Percentiles rank a stretch among this genome's conserved stretches.
phyloP scores from a whole-genome alignment of 2,888 invertebrate genomes.

The Steromphala cineraria region DNA sequence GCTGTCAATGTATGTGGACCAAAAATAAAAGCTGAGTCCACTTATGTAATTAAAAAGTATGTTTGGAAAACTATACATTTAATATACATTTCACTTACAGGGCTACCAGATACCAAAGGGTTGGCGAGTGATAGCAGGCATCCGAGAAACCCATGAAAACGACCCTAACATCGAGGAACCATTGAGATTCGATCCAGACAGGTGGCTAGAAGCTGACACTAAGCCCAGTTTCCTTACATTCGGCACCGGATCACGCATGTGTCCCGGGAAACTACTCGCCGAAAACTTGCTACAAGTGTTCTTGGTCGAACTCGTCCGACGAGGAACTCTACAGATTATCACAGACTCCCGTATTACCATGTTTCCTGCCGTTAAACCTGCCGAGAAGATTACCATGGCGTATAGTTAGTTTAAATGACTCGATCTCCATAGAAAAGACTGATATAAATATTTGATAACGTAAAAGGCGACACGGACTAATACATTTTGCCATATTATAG shows the following conservation, averaged over 20 bases:
- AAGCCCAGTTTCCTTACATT: neutral
- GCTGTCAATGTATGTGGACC: too few species aligned
- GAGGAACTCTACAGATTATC: neutral
- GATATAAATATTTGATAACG: too few species aligned
- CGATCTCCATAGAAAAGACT: too few species aligned
- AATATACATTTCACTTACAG: neutral
- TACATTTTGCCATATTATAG: too few species aligned
- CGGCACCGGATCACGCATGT: neutral
- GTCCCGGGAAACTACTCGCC: neutral
- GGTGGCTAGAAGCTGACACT: constrained; percentile 27
- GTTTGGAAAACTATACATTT: too few species aligned
- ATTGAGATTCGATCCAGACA: constrained; percentile 35
- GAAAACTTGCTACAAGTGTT: neutral
- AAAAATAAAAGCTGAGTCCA: too few species aligned
- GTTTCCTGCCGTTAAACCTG: neutral
- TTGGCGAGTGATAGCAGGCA: constrained; percentile 39
- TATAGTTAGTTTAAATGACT: too few species aligned
- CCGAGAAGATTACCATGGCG: neutral
- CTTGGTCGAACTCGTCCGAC: neutral
- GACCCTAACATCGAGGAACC: constrained; percentile 23
- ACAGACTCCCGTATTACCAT: neutral
- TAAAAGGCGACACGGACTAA: too few species aligned
- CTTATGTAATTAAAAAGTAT: too few species aligned
- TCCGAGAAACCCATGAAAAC: constrained; percentile 45
- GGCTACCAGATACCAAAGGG: constrained; percentile 41